Evolutionary conservation across 92 coral and sea anemone genomes (phyloP), one percentile per base, ranked within the genome.

Genomic region (Montipora capitata): DNA sequence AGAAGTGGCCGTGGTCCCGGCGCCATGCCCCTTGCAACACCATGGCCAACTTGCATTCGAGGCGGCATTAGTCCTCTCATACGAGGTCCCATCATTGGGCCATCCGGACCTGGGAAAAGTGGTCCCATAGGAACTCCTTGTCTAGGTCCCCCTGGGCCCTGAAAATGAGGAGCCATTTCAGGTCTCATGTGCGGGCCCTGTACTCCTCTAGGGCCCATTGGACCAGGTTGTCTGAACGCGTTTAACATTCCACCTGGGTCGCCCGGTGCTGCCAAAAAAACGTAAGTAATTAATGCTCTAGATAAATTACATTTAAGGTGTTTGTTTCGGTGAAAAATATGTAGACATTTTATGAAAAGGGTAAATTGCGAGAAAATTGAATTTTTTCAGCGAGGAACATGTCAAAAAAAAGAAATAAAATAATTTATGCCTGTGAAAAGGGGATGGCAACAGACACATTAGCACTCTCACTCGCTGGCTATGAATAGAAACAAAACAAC

Each of bases 141-240:
- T 52, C 95, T 89, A 5, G 98, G 99, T 38, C 99, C 99, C 18
- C 98, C 99, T 40, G 99, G 99, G 42, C 99, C 99, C 63, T 93
- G 99, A 49, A 94, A 96, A 68, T 95, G 93, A 3, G 91, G 89
- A 59, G 89, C 94, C 63, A 77, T 83, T 3, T 95, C 98, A 10
- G 95, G 98, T 66, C 93, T 86, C 72, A 89, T 85, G 10, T 87
- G 92, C 16, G 98, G 98, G 58, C 95, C 98, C 49, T 85, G 94
- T 18, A 95, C 95, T 11, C 97, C 98, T 63, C 92, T 91, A n/a
- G 98, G 96, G 40, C 98, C 99, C 78, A 96, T 94, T 11, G 93
- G 98, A 39, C 96, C 92, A 38, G 98, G 95, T 54, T 87, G 95
- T 13, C 95, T 94, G 87, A 91, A 87, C 40, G 75, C 72, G 62